phyloP scores from a whole-genome alignment of 1,140 invertebrate species.

The Pomacea maculata region DNA sequence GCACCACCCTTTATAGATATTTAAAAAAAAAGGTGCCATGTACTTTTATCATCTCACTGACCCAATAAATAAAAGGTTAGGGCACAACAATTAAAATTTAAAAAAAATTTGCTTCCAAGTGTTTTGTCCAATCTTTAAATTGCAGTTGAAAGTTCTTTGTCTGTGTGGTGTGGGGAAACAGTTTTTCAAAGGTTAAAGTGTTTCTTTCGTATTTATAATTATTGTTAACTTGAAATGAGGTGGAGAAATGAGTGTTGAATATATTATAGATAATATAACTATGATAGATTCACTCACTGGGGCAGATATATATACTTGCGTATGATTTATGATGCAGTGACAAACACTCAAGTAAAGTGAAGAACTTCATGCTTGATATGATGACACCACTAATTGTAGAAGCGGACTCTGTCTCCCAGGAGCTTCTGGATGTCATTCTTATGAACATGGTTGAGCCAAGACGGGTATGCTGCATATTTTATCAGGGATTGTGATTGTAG shows the following conservation, averaged over 20 bases:
- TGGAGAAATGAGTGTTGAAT: background rate
- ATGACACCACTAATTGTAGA: constrained; percentile 93
- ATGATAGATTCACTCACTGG: background rate
- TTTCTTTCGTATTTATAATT: too few relatives aligned
- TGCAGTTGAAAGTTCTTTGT: background rate
- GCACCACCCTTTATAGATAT: too few relatives aligned
- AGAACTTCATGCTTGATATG: constrained; percentile 95
- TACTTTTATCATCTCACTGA: too few relatives aligned
- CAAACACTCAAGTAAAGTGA: constrained; percentile 94
- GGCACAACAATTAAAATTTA: background rate
- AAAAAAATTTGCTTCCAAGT: background rate
- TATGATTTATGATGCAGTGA: constrained; percentile 74
- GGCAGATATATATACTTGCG: constrained; percentile 1
- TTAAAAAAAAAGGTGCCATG: too few relatives aligned
- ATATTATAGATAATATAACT: background rate
- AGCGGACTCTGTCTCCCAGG: constrained; percentile 93
- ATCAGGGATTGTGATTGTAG: too few relatives aligned
- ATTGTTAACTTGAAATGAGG: too few relatives aligned
- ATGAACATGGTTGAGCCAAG: constrained; percentile 96
- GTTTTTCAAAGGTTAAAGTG: too few relatives aligned
- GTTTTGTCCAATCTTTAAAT: background rate
- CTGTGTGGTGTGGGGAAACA: too few relatives aligned
- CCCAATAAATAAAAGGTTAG: too few relatives aligned
- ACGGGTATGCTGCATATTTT: constrained; percentile 69
- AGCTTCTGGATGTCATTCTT: constrained; percentile 92